phyloP scores from a whole-genome alignment of 2,888 invertebrate genomes.

The Melinopterus prodromus region DNA sequence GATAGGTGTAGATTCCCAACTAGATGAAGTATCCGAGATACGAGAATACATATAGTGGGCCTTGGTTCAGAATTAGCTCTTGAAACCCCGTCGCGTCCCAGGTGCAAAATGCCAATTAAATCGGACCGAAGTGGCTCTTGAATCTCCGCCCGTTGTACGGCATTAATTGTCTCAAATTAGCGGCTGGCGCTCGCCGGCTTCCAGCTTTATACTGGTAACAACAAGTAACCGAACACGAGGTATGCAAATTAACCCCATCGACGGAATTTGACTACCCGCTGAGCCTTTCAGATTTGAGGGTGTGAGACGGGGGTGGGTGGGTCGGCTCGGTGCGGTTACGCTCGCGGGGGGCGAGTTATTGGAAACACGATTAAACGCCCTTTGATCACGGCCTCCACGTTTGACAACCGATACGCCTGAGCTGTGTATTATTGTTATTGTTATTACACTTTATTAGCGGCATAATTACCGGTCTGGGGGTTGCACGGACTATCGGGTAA shows the following conservation, averaged over 20 bases:
- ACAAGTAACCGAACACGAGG: constrained; percentile 50
- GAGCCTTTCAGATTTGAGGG: constrained; percentile 13
- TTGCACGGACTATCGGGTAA: constrained; percentile 30
- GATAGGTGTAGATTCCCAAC: background rate
- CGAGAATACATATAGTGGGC: background rate
- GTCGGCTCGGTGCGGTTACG: background rate
- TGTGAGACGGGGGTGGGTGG: background rate
- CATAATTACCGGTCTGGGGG: constrained; percentile 30
- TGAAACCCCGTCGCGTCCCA: background rate
- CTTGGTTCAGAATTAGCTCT: background rate
- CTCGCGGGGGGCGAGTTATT: constrained; percentile 42
- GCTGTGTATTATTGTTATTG: constrained; percentile 43
- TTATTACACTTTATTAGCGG: constrained; percentile 45
- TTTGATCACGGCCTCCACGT: constrained; percentile 48
- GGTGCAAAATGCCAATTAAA: constrained; percentile 25
- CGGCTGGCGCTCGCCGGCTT: constrained; percentile 5
- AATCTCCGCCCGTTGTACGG: constrained; percentile 6
- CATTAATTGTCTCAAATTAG: constrained; percentile 26
- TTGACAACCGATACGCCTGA: constrained; percentile 49
- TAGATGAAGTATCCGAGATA: background rate
- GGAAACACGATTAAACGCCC: constrained; percentile 49
- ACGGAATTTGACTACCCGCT: constrained; percentile 47
- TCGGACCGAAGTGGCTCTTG: constrained; percentile 6
- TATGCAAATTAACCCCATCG: constrained; percentile 51
- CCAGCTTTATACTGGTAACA: constrained; percentile 28